Conservation (phyloP, 2,797 vertebrate genomes). For the Sardinella longiceps region DNA sequence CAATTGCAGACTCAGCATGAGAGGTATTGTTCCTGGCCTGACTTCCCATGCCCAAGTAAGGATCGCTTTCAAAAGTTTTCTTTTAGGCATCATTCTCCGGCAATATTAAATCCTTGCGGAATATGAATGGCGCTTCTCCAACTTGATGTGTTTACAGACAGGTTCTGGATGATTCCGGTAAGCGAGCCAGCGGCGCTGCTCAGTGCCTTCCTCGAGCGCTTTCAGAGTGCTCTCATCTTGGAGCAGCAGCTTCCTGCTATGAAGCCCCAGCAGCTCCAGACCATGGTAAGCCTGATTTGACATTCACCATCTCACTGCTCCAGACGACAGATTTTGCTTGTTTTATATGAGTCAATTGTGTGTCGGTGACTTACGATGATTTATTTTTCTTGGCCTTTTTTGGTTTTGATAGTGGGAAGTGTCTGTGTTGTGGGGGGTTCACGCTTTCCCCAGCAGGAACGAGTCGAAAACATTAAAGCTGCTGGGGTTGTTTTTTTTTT, state of each 20-base stretch:
- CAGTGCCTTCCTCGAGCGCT: slow-evolving; percentile 83
- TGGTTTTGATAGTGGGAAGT: background rate
- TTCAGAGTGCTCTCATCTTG: slow-evolving; percentile 83
- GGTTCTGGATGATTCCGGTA: slow-evolving; percentile 85
- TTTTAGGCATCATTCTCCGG: background rate
- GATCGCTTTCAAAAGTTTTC: background rate
- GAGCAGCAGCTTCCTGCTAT: slow-evolving; percentile 90
- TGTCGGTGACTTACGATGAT: background rate
- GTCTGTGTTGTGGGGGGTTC: background rate
- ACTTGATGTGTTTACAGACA: slow-evolving; percentile 71
- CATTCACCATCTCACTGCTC: background rate
- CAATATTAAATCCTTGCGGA: background rate
- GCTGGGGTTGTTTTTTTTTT: no score
- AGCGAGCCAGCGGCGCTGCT: slow-evolving; percentile 83
- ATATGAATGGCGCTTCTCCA: background rate
- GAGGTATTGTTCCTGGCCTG: slow-evolving; percentile 97
- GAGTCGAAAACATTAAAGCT: background rate
- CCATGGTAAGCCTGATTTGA: slow-evolving; percentile 75
- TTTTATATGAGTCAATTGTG: background rate
- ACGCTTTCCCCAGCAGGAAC: background rate
- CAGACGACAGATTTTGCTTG: background rate
- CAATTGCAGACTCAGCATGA: slow-evolving; percentile 88
- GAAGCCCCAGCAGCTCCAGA: slow-evolving; percentile 86
- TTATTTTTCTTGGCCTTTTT: background rate
- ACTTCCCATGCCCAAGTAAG: slow-evolving; percentile 92